These are phyloP conservation scores for Siphamia tubifer DNA, from an alignment of 2,113 vertebrate species.

Conservation along the genomic window DNA sequence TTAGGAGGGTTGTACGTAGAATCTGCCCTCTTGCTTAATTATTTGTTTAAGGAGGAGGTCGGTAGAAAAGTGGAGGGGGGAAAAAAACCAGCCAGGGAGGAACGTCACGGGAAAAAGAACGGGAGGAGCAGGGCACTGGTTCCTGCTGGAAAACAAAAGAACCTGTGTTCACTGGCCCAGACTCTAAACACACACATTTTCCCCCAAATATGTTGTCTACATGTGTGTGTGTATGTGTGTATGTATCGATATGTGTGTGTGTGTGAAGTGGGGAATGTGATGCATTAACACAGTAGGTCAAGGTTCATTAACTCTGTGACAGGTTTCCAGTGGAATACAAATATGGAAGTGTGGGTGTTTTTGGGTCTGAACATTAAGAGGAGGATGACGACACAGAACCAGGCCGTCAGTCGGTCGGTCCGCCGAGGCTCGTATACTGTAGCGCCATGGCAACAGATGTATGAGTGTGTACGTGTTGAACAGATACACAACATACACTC, in stretches of 20 bases:
- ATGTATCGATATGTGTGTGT: neutral
- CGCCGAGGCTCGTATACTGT: conserved; percentile 12
- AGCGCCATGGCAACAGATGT: conserved; percentile 32
- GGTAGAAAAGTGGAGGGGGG: conserved; percentile 21
- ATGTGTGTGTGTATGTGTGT: neutral
- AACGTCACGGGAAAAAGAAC: conserved; percentile 42
- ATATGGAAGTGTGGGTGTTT: conserved; percentile 35
- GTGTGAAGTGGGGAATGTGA: conserved; percentile 38
- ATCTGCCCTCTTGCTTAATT: conserved; percentile 25
- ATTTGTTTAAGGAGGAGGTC: conserved; percentile 47
- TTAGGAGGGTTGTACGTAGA: neutral
- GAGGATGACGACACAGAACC: conserved; percentile 11
- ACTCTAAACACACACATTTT: conserved; percentile 27
- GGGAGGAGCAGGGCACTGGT: conserved; percentile 18
- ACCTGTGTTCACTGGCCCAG: conserved; percentile 60
- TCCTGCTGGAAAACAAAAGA: conserved; percentile 58
- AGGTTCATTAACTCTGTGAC: conserved; percentile 10
- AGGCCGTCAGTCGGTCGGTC: neutral
- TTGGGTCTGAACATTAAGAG: neutral
- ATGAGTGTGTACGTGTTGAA: conserved; percentile 3
- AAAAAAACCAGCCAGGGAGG: conserved; percentile 21
- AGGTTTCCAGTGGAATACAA: conserved; percentile 50
- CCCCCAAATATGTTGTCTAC: neutral
- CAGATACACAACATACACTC: neutral
- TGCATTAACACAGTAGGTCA: conserved; percentile 47